Evolutionary conservation across 2,888 invertebrate genomes (phyloP).

Genomic region (Hypena proboscidalis): DNA sequence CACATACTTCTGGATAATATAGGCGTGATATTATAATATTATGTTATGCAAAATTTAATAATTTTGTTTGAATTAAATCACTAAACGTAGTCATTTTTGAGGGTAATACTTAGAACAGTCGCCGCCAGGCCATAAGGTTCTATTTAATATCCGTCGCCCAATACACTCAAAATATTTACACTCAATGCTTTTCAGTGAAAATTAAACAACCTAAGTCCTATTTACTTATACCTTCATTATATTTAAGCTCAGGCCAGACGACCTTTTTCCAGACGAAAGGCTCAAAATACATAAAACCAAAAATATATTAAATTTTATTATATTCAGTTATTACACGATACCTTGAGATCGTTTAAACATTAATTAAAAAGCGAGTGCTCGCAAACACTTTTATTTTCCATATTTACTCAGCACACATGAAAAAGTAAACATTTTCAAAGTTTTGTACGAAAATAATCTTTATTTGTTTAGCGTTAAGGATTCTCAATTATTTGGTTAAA

Average conservation of each 20-base stretch:
- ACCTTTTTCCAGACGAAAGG: not conserved
- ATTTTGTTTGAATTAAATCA: too few species aligned
- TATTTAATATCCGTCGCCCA: too few species aligned
- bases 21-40: too few species aligned
- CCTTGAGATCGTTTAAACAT: slow-evolving; percentile 48
- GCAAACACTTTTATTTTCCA: slow-evolving; percentile 52
- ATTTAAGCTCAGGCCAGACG: not conserved
- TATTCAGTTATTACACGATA: slow-evolving; percentile 35
- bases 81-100: too few species aligned
- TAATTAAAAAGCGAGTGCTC: slow-evolving; percentile 48
- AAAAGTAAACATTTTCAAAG: slow-evolving; percentile 25
- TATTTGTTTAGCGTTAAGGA: not conserved
- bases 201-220: too few species aligned
- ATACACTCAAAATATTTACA: too few species aligned
- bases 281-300: not conserved
- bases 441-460: slow-evolving; percentile 14
- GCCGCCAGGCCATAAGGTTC: too few species aligned
- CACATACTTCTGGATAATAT: too few species aligned
- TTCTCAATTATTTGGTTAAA: slow-evolving; percentile 7
- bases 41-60: too few species aligned
- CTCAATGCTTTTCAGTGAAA: too few species aligned
- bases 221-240: too few species aligned
- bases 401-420: slow-evolving; percentile 39
- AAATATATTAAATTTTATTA: slow-evolving; percentile 19
- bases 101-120: too few species aligned